Conservation (phyloP, 1,140 invertebrate genomes). For the Aleiodes sp. region DNA sequence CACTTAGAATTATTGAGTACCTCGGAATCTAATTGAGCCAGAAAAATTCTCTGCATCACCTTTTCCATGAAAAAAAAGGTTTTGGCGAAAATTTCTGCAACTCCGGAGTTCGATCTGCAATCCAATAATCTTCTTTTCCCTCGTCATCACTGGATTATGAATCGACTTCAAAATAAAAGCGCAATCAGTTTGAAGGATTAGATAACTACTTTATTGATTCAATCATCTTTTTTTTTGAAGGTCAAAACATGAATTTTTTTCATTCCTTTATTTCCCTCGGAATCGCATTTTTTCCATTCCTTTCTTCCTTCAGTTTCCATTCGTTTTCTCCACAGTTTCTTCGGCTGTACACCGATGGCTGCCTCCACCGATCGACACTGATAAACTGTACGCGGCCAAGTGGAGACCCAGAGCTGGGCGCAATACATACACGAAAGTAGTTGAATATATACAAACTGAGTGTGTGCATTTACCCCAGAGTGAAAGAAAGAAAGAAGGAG, state of each 20-base stretch:
- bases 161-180: too few relatives aligned
- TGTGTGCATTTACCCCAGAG: not conserved
- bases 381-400: conserved; percentile 41
- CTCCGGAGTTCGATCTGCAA: too few relatives aligned
- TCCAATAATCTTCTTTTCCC: too few relatives aligned
- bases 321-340: conserved; percentile 3
- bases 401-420: not conserved
- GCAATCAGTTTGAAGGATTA: too few relatives aligned
- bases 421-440: not conserved
- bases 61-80: too few relatives aligned
- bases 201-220: too few relatives aligned
- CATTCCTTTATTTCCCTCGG: conserved; percentile 29
- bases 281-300: not conserved
- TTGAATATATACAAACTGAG: not conserved
- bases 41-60: too few relatives aligned
- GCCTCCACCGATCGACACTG: conserved; percentile 57
- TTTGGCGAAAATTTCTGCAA: too few relatives aligned
- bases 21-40: too few relatives aligned
- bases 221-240: too few relatives aligned
- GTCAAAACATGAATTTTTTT: conserved; percentile 1
- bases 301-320: conserved; percentile 10
- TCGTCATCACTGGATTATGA: too few relatives aligned
- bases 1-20: too few relatives aligned
- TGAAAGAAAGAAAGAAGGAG: not conserved
- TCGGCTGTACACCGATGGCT: conserved; percentile 6